A percentile compares a stretch with the other conserved stretches of the same genome.
These are phyloP conservation scores for Subacronicta megacephala DNA, from an alignment of 2,888 invertebrate genomes.

Conservation along the genomic window DNA sequence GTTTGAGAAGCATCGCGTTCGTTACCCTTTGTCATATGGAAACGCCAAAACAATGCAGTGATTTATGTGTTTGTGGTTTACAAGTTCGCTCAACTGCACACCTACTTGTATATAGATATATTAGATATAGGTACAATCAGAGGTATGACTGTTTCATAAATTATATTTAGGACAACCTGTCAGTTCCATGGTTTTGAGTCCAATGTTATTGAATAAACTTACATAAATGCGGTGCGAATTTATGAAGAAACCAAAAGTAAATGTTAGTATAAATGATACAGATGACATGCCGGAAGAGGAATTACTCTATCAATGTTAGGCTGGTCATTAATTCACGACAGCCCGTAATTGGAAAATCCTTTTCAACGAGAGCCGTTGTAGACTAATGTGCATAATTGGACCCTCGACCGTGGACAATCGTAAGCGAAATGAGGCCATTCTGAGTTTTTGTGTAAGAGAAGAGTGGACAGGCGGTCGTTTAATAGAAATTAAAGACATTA, in stretches of 20 bases:
- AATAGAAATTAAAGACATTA: conserved; percentile 57
- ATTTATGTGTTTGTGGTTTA: conserved; percentile 73
- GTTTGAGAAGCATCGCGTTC: conserved; percentile 61
- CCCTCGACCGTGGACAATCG: conserved; percentile 74
- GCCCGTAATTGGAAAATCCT: conserved; percentile 79
- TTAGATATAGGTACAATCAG: conserved; percentile 16
- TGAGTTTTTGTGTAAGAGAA: conserved; percentile 59
- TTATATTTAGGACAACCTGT: conserved; percentile 45
- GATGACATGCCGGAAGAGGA: conserved; percentile 69
- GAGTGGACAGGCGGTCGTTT: conserved; percentile 59
- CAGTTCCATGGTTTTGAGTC: conserved; percentile 25
- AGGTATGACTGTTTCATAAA: conserved; percentile 48
- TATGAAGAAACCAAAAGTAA: conserved; percentile 19
- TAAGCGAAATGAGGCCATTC: conserved; percentile 70
- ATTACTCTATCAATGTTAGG: conserved; percentile 72
- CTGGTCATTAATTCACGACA: conserved; percentile 78
- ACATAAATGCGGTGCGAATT: conserved; percentile 18
- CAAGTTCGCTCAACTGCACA: conserved; percentile 55
- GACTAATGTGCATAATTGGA: conserved; percentile 78
- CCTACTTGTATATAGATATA: conserved; percentile 41
- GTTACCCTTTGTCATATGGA: conserved; percentile 67
- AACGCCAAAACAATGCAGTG: conserved; percentile 74
- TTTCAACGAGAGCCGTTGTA: conserved; percentile 73
- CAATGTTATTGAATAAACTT: conserved; percentile 36
- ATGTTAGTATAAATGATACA: conserved; percentile 45